phyloP scores from a whole-genome alignment of 2,888 invertebrate species.

The Drosophila gaucha region DNA sequence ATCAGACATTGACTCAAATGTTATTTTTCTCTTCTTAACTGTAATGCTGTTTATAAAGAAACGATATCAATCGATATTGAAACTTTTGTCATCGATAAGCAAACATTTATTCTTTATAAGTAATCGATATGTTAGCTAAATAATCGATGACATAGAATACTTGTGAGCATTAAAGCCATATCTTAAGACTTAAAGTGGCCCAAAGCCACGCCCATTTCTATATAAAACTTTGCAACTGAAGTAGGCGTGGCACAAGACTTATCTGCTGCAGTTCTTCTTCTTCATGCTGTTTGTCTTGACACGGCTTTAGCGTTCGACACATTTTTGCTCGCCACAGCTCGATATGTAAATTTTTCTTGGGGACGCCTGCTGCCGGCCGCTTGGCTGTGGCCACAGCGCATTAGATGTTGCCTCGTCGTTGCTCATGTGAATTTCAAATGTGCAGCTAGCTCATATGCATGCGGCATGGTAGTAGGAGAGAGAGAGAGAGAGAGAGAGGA shows the following conservation, averaged over 20 bases:
- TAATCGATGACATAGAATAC: neutral
- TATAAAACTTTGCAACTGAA: neutral
- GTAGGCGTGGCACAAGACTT: constrained; percentile 1
- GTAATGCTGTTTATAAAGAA: too few species aligned
- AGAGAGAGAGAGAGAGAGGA: neutral
- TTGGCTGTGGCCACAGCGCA: constrained; percentile 58
- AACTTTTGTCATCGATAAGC: too few species aligned
- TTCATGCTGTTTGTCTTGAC: constrained; percentile 1
- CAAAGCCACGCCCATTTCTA: neutral
- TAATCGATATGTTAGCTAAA: neutral
- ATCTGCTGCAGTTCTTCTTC: neutral
- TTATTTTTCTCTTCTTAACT: too few species aligned
- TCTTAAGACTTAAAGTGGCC: neutral
- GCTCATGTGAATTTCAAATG: constrained; percentile 73
- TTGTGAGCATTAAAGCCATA: neutral
- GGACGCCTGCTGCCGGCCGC: neutral
- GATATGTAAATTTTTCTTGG: constrained; percentile 43
- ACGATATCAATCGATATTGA: too few species aligned
- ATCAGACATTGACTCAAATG: too few species aligned
- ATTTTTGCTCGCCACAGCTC: constrained; percentile 22
- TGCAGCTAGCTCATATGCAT: constrained; percentile 12
- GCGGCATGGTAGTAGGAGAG: neutral
- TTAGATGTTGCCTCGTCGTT: constrained; percentile 39
- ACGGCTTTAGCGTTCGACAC: constrained; percentile 10
- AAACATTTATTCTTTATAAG: too few species aligned